A percentile compares a stretch with the other conserved stretches of the same genome.
Conservation (phyloP, 2,113 vertebrate species). For the Progne subis region DNA sequence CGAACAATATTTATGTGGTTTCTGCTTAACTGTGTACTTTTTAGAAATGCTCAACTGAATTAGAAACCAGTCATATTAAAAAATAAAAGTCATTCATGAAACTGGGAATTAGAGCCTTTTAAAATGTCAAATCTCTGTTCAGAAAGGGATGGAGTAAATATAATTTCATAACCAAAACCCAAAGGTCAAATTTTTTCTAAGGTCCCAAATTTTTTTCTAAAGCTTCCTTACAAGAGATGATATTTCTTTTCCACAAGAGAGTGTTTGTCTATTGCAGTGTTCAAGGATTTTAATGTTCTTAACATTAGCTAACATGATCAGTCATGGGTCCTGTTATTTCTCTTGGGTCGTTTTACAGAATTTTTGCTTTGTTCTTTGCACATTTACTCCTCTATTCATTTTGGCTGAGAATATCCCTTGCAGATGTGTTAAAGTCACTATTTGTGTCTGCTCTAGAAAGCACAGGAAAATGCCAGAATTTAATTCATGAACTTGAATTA, state of each 20-base stretch:
- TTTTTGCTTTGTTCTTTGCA: not conserved
- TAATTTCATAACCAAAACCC: not conserved
- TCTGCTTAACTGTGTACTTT: not conserved
- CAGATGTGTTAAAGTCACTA: not conserved
- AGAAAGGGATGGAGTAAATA: not conserved
- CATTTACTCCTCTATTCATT: not conserved
- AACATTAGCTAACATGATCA: not conserved
- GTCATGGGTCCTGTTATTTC: not conserved
- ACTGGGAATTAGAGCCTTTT: not conserved
- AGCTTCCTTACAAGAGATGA: not conserved
- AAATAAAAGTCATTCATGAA: constrained; percentile 21
- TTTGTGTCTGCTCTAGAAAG: not conserved
- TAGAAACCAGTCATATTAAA: not conserved
- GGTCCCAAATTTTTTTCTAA: not conserved
- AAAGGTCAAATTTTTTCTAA: not conserved
- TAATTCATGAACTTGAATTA: not conserved
- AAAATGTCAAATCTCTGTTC: not conserved
- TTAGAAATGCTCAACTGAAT: not conserved
- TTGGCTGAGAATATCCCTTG: not conserved
- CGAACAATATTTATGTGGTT: not conserved
- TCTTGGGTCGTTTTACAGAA: not conserved
- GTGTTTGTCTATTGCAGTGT: not conserved
- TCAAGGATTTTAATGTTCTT: not conserved
- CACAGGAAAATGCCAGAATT: not conserved
- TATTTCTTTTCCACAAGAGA: not conserved